Evolutionary conservation across 92 coral and sea anemone genomes (phyloP), one percentile per base, ranked within the genome.

Genomic region (Epizoanthus rinbou): DNA sequence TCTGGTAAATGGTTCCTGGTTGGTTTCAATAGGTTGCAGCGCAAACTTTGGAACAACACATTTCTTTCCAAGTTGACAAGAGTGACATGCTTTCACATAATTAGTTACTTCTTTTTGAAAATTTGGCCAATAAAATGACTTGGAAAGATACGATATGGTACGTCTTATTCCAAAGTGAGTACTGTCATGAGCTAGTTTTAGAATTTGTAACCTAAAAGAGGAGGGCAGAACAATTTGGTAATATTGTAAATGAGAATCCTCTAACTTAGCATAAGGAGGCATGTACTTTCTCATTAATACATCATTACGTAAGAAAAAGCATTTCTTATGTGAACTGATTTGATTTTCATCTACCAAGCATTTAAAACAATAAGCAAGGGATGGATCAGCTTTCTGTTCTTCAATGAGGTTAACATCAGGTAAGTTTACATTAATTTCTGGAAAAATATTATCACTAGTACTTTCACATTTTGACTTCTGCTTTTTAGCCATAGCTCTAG

Each of bases 1-100:
- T 63, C 68, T 63, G 68, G 68, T 63, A 63, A 63, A 63, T 63
- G 68, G 68, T 63, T 63, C 68, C 68, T 63, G 68, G 68, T 63
- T 63, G 68, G 68, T 63, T 63, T 63, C 68, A 63, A 63, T 63
- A 63, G 68, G 68, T 63, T 63, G 68, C 68, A 63, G 68, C 68
- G 68, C 68, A 63, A 63, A 63, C 68, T 63, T 63, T 63, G 68
- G 68, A 63, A 63, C 68, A 63, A 63, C 68, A 63, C 68, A 63
- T 63, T 63, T 63, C 68, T 63, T 63, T 63, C 68, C 68, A 63
- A 63, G 68, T 63, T 63, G 68, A 63, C 68, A 63, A 63, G 68
- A 63, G 68, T 63, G 68, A 63, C 68, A 63, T 63, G 68, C 68
- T 63, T 63, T 63, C 68, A 63, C 68, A 63, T 63, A 63, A 63